These are phyloP conservation scores for Ctena decussata DNA, from an alignment of 2,888 invertebrate species.

Conservation along the genomic window DNA sequence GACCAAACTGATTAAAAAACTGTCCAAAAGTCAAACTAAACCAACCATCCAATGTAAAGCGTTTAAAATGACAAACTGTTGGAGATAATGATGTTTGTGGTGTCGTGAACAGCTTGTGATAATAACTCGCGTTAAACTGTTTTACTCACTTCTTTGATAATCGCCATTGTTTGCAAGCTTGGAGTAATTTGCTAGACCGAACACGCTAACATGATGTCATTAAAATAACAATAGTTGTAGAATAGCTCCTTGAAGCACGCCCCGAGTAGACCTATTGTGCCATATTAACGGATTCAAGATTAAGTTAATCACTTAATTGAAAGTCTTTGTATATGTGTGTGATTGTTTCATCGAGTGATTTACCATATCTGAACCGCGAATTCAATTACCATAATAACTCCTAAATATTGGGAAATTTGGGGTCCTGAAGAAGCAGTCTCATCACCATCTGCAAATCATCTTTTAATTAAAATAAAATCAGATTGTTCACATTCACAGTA, in stretches of 20 bases:
- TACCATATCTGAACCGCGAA: neutral
- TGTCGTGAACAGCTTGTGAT: slow-evolving; percentile 11
- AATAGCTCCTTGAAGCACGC: neutral
- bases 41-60: too few relatives aligned
- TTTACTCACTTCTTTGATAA: slow-evolving; percentile 46
- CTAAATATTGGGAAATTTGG: too few relatives aligned
- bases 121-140: slow-evolving; percentile 44
- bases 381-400: too few relatives aligned
- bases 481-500: too few relatives aligned
- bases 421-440: too few relatives aligned
- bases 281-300: slow-evolving; percentile 57
- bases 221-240: slow-evolving; percentile 24
- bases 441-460: too few relatives aligned
- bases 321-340: slow-evolving; percentile 36
- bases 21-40: too few relatives aligned
- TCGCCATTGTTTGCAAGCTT: slow-evolving; percentile 50
- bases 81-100: neutral
- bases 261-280: slow-evolving; percentile 46
- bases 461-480: too few relatives aligned
- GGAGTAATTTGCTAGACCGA: slow-evolving; percentile 59
- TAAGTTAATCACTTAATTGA: slow-evolving; percentile 36
- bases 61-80: slow-evolving; percentile 3
- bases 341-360: slow-evolving; percentile 13
- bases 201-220: slow-evolving; percentile 46
- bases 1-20: too few relatives aligned